phyloP scores from a whole-genome alignment of 2,888 invertebrate genomes.

The Pterobdella sp. region DNA sequence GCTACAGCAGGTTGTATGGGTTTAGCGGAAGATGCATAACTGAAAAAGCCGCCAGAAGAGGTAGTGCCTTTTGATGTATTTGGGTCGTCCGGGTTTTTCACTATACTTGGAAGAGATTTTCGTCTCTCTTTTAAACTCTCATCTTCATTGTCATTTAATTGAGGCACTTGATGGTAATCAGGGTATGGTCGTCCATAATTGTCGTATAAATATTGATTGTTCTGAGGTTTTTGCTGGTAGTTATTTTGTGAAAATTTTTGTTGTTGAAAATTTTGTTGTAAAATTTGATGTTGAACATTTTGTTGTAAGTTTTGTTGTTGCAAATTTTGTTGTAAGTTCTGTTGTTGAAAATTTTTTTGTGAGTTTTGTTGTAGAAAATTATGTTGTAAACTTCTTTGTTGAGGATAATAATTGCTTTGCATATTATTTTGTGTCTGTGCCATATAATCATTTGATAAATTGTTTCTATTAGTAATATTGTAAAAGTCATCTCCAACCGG shows the following conservation, averaged over 20 bases:
- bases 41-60: background rate
- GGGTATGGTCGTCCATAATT: constrained; percentile 2
- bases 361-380: background rate
- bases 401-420: background rate
- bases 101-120: constrained; percentile 32
- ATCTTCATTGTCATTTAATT: background rate
- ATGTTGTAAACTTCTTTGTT: background rate
- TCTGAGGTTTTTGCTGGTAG: background rate
- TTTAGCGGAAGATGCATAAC: background rate
- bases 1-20: constrained; percentile 5
- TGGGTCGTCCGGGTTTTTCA: constrained; percentile 22
- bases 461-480: background rate
- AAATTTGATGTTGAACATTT: background rate
- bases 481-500: background rate
- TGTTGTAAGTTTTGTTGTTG: background rate
- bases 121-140: constrained; percentile 17
- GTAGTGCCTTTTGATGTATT: background rate
- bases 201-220: background rate
- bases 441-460: background rate
- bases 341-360: background rate
- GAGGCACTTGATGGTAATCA: background rate
- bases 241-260: no score
- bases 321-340: background rate
- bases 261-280: background rate
- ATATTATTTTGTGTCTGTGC: no score